These are phyloP conservation scores for Ferrisia virgata DNA, from an alignment of 2,888 invertebrate species.

Conservation along the genomic window DNA sequence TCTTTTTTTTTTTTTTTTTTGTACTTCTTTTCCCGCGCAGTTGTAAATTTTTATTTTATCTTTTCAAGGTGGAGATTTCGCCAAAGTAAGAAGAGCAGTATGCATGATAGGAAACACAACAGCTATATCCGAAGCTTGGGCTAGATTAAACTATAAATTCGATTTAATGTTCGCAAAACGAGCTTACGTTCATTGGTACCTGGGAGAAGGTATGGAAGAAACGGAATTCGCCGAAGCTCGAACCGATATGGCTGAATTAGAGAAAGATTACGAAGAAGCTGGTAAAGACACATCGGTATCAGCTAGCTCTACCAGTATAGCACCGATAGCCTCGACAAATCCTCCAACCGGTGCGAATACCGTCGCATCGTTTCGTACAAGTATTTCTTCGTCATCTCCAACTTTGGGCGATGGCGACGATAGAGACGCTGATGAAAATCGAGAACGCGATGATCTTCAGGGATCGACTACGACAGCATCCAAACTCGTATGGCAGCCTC, in stretches of 20 bases:
- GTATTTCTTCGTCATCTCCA: not conserved
- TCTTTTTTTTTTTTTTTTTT: too few species aligned
- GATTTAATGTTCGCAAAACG: conserved; percentile 46
- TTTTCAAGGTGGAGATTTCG: conserved; percentile 42
- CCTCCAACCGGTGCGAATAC: not conserved
- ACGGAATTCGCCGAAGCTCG: conserved; percentile 45
- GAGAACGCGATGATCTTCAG: not conserved
- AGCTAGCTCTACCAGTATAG: not conserved
- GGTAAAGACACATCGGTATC: conserved; percentile 25
- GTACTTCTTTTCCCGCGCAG: too few species aligned
- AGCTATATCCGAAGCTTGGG: conserved; percentile 47
- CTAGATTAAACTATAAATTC: conserved; percentile 45
- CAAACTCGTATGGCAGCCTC: not conserved
- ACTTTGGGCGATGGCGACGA: not conserved
- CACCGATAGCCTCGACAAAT: not conserved
- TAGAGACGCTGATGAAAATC: not conserved
- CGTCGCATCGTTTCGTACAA: not conserved
- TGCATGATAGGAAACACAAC: conserved; percentile 47
- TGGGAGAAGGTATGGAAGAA: conserved; percentile 47
- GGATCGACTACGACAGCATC: not conserved
- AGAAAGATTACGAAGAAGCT: conserved; percentile 46
- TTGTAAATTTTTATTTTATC: not conserved
- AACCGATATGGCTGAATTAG: conserved; percentile 43
- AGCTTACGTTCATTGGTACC: conserved; percentile 46
- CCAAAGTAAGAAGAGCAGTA: conserved; percentile 45